Conservation (phyloP, 2,888 invertebrate species). For the Drosophila acutilabella region DNA sequence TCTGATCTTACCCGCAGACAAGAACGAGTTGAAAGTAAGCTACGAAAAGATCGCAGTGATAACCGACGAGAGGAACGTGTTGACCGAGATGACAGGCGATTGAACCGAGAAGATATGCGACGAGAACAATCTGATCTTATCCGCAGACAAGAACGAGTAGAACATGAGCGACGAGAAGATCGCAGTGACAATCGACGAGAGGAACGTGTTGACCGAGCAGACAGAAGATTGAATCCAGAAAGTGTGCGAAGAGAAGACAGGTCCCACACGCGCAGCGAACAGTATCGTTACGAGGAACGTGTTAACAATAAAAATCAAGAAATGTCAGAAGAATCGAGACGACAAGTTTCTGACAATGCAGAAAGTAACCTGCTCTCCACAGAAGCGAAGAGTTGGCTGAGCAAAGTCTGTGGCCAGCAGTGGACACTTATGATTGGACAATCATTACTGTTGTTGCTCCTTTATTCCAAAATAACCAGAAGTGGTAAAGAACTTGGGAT, state of each 20-base stretch:
- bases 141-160: too few relatives aligned
- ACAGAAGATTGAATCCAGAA: neutral
- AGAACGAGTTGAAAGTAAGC: too few relatives aligned
- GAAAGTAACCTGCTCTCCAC: neutral
- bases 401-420: slow-evolving; percentile 40
- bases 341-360: neutral
- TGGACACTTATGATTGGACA: slow-evolving; percentile 51
- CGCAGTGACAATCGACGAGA: neutral
- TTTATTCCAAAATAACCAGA: slow-evolving; percentile 48
- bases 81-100: neutral
- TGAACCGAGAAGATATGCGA: neutral
- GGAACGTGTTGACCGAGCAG: neutral
- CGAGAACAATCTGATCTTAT: slow-evolving; percentile 2
- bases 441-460: slow-evolving; percentile 44
- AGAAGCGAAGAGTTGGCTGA: slow-evolving; percentile 32
- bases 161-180: too few relatives aligned
- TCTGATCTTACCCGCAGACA: neutral
- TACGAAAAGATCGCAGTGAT: neutral
- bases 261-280: neutral
- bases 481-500: slow-evolving; percentile 44
- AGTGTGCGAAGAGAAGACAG: neutral
- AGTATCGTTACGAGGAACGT: slow-evolving; percentile 1
- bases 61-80: neutral
- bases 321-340: neutral
- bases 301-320: neutral